Evolutionary conservation across 2,113 vertebrate species (phyloP), one percentile per base, ranked within the genome.

Genomic region (Xenus cinereus): DNA sequence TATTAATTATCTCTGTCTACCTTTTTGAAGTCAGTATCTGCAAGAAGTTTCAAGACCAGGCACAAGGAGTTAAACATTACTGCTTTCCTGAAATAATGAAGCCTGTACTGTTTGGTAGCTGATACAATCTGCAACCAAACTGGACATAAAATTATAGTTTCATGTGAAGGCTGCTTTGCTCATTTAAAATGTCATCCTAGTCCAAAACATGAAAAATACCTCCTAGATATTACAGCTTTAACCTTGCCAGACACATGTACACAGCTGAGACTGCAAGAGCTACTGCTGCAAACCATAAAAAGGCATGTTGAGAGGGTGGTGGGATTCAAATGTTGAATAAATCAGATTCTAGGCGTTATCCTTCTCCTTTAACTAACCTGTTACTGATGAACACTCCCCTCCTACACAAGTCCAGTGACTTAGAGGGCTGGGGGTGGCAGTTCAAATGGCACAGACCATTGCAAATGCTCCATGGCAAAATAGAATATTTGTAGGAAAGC

Each of bases 181-280:
- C 66, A 41, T 92, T 91, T 79, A 87, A 78, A 87, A 93, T 68
- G 67, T 4, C 39, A 46, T 46, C 17, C 67, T 71, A 81, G 48
- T 26, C 62, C 69, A 66, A 69, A 84, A 18, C 33, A 71, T 69
- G 50, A 80, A 81, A 54, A 80, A 68, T 53, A 22, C 20, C 79
- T 97, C 85, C 81, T 51, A 82, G 89, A 79, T 53, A 72, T 48
- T 69, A 87, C 41, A 96, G 59, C 68, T 93, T 26, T 72, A 83
- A 73, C 43, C 63, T 95, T 93, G 76, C 43, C 84, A 88, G 89
- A 72, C 4, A 9, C 28, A 87, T 35, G 14, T 28, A 64, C 15
- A 35, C 50, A 95, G 51, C 69, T 95, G 91, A 93, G 63, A 89
- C 86, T 46, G 33, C 37, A 91, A 27, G 27, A 92, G 30, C 41